Conservation (phyloP, 2,888 invertebrate species). For the Anorthoa munda region DNA sequence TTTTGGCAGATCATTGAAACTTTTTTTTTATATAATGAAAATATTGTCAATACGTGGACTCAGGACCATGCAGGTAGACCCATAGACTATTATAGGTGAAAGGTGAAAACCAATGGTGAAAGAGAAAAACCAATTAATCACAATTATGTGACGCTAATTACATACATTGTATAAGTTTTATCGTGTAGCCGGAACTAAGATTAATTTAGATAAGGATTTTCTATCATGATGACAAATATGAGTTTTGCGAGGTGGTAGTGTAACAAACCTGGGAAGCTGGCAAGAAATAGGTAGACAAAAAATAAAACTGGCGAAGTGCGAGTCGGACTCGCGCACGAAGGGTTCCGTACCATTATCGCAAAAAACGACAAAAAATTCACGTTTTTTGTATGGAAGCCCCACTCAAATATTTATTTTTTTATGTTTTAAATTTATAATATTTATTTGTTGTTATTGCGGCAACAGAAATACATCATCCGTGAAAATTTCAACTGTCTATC, state of each 20-base stretch:
- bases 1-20: background rate
- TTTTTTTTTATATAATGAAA: background rate
- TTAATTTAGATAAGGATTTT: background rate
- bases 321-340: too few relatives aligned
- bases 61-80: background rate
- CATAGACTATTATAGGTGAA: background rate
- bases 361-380: too few relatives aligned
- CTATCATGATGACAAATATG: background rate
- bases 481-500: too few relatives aligned
- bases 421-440: too few relatives aligned
- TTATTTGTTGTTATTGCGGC: too few relatives aligned
- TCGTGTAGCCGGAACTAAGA: background rate
- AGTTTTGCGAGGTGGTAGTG: background rate
- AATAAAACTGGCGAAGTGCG: too few relatives aligned
- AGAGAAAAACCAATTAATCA: conserved; percentile 21
- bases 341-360: too few relatives aligned
- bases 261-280: background rate
- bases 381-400: too few relatives aligned
- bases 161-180: conserved; percentile 4
- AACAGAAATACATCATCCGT: too few relatives aligned
- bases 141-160: conserved; percentile 12
- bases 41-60: background rate
- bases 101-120: conserved; percentile 19
- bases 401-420: too few relatives aligned
- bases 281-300: background rate